phyloP scores from a whole-genome alignment of 1,140 invertebrate genomes.

The Gryllus bimaculatus region DNA sequence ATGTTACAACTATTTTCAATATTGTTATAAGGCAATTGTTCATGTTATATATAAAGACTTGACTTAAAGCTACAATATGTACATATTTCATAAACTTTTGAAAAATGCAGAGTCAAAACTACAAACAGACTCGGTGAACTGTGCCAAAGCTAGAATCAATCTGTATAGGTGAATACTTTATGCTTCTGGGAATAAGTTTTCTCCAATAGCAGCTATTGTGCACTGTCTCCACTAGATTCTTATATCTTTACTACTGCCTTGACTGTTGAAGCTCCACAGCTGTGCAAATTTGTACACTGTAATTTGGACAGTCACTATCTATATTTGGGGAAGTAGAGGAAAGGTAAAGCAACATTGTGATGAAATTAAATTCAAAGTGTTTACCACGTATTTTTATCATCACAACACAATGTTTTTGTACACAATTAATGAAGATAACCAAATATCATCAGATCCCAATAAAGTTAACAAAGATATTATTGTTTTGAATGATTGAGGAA shows the following conservation, averaged over 20 bases:
- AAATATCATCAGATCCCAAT: too few species aligned
- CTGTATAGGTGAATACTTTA: not conserved
- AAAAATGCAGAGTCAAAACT: not conserved
- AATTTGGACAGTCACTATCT: not conserved
- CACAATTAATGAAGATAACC: too few species aligned
- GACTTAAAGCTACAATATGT: not conserved
- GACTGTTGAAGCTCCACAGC: not conserved
- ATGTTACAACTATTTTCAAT: slow-evolving; percentile 6
- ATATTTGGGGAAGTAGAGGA: not conserved
- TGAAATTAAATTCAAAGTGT: not conserved
- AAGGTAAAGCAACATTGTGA: not conserved
- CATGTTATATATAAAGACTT: slow-evolving; percentile 6
- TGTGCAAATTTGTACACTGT: not conserved
- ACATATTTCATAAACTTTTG: not conserved
- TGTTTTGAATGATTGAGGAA: too few species aligned
- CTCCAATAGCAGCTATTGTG: not conserved
- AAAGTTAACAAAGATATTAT: too few species aligned
- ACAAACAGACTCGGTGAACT: not conserved
- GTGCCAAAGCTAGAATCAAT: not conserved
- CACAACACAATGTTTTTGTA: not conserved
- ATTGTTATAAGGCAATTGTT: slow-evolving; percentile 5
- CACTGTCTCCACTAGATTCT: not conserved
- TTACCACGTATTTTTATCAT: not conserved
- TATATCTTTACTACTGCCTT: not conserved
- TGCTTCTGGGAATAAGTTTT: not conserved